Base-by-base conservation (phyloP, 2,888 invertebrate species). In the Dicranocentrus wangi region DNA sequence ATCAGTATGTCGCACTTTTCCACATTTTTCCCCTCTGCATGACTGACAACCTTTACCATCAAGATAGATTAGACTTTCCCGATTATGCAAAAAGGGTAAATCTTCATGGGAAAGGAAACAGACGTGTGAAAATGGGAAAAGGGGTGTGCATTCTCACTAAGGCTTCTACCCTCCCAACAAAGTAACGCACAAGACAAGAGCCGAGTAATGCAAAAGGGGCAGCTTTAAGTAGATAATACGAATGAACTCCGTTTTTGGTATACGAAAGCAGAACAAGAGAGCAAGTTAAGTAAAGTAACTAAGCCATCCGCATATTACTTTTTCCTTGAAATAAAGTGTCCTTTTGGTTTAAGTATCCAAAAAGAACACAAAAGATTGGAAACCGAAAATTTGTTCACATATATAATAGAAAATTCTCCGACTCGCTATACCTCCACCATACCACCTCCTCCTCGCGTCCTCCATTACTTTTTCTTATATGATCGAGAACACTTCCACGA, bases 21-120 rank as follows among this genome's bases (percentile, higher is more conserved):
- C 58, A 21, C 8, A 13, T 17, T 15, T 47, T 17, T 47, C 47
- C 21, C 10, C 21, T 58, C 21, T 58, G 19, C 43, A 28, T 66
- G 55, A 66, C 25, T 25, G 51, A 28, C n/a, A 10, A 58, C 53
- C 65, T 39, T 55, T 53, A 39, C 10, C 55, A 51, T 55, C 65
- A 66, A 43, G 66, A 66, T 7, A 63, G 63, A 63, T n/a, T 85
- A 85, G 84, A 83, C 85, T 83, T 85, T 81, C 71, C 82, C 85
- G 86, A 86, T 86, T 86, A 86, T 86, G 86, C 85, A 86, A 86
- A 86, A 85, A 85, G 84, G 84, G 83, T 84, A 86, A 86, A 86
- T 86, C 86, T 86, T 86, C 86, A 86, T 86, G 86, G 85, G 86
- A 86, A 86, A 78, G 81, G 84, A 77, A 81, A 81, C 86, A 85